Evolutionary conservation across 1,140 invertebrate genomes (phyloP).

Genomic region (Luehdorfia chinensis): DNA sequence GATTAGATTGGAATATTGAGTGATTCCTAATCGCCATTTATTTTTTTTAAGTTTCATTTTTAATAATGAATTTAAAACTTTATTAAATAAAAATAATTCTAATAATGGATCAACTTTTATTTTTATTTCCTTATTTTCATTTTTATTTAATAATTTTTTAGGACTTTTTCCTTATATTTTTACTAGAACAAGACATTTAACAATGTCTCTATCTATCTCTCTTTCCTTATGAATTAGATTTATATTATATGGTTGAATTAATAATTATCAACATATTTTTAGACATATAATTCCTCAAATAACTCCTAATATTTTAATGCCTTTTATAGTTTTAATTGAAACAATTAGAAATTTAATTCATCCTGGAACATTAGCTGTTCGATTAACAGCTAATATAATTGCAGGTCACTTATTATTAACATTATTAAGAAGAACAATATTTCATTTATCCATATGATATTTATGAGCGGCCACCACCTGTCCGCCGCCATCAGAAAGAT

Average conservation of each 20-base stretch:
- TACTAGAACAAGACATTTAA: constrained; percentile 78
- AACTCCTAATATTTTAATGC: constrained; percentile 77
- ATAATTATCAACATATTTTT: constrained; percentile 76
- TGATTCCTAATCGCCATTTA: too few relatives aligned
- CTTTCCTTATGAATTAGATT: constrained; percentile 78
- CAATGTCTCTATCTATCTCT: constrained; percentile 71
- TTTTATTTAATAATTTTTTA: too few relatives aligned
- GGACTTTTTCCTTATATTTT: too few relatives aligned
- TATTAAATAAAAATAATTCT: too few relatives aligned
- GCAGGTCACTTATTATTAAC: constrained; percentile 76
- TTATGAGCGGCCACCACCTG: too few relatives aligned
- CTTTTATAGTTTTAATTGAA: constrained; percentile 79
- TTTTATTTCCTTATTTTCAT: too few relatives aligned
- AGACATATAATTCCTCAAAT: constrained; percentile 79
- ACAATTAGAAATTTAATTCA: constrained; percentile 80
- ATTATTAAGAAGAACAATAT: neutral
- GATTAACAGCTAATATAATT: constrained; percentile 76
- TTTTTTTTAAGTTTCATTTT: too few relatives aligned
- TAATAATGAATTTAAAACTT: too few relatives aligned
- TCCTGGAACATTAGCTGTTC: constrained; percentile 80
- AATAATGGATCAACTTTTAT: too few relatives aligned
- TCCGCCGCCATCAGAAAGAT: too few relatives aligned
- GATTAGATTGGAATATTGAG: too few relatives aligned
- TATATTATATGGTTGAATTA: constrained; percentile 77
- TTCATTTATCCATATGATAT: neutral